Evolutionary conservation across 2,113 vertebrate genomes (phyloP), one percentile per base, ranked within the genome.

Genomic region (Tyrannus savana): DNA sequence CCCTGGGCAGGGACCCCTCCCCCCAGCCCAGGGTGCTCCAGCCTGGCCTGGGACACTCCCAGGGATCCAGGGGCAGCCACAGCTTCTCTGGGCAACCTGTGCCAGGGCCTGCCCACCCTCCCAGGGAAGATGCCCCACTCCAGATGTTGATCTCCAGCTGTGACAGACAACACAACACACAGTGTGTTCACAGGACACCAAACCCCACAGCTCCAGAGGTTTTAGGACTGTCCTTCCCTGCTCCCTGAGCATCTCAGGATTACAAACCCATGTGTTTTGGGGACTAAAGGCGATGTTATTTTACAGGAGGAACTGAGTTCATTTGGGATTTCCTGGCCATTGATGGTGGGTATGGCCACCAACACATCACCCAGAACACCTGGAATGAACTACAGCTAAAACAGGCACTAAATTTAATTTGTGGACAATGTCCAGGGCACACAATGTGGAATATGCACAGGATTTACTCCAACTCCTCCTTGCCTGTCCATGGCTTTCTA

Each of bases 321-420:
- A 10, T 8, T 5, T 13, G 14, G 53, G 8, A 8, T 58, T 55
- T 41, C 49, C 44, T 41, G 78, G 53, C 53, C 17, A 0, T 1
- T 8, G 68, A 3, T 1, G 6, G 7, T 1, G 10, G 31, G 14
- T 5, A 37, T 27, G 53, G 19, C 50, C 49, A 60, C 41, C 59
- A 30, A 6, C 24, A 28, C 14, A 12, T 62, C 53, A 3, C 31
- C 31, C 73, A 64, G 39, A 5, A 77, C 22, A 17, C 0, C 14
- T 6, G 12, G 14, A 14, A 12, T 1, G 7, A 15, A 1, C 9
- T 7, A 0, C 1, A 16, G 9, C 11, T 9, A 9, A 37, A 53
- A 30, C 2, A 16, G 58, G 46, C n/a, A 4, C 22, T 37, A 28
- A 5, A 2, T 3, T 17, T 2, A 2, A 22, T 41, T 37, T 11